A percentile compares a stretch with the other conserved stretches of the same genome.
Evolutionary conservation across 2,113 vertebrate genomes (phyloP).

Genomic region (Motacilla tschutschensis): DNA sequence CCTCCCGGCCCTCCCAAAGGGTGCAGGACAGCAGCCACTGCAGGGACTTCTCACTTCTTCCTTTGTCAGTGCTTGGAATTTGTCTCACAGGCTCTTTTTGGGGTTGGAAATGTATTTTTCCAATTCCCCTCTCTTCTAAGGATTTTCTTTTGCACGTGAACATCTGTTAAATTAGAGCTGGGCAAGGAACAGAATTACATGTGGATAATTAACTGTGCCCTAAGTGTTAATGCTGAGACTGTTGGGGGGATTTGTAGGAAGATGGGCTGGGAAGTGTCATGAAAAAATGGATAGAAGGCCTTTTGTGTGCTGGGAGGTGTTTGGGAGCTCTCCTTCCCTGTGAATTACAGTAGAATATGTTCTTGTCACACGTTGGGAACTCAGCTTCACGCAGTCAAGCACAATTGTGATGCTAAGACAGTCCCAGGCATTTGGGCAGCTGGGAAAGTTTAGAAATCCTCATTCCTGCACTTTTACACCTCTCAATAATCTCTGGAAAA

Average conservation of each 20-base stretch:
- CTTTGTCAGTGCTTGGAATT: neutral
- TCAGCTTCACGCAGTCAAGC: neutral
- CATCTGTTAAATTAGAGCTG: neutral
- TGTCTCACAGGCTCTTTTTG: neutral
- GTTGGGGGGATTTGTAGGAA: neutral
- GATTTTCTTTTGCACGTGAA: neutral
- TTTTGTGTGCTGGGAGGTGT: neutral
- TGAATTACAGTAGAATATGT: neutral
- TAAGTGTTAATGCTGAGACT: neutral
- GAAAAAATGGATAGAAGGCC: neutral
- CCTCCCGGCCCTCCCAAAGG: neutral
- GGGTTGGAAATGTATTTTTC: neutral
- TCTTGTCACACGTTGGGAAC: neutral
- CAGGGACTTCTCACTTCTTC: neutral
- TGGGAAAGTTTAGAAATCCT: neutral
- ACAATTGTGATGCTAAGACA: neutral
- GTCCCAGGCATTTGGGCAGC: neutral
- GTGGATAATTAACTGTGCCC: neutral
- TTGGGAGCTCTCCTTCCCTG: neutral
- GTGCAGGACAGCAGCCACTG: neutral
- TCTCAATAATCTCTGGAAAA: neutral
- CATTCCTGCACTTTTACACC: neutral
- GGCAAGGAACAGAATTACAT: neutral
- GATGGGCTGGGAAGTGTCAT: neutral
- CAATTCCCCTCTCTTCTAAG: accelerated